Conservation (phyloP, 2,888 invertebrate genomes). For the Lasioglossum pauxillum region DNA sequence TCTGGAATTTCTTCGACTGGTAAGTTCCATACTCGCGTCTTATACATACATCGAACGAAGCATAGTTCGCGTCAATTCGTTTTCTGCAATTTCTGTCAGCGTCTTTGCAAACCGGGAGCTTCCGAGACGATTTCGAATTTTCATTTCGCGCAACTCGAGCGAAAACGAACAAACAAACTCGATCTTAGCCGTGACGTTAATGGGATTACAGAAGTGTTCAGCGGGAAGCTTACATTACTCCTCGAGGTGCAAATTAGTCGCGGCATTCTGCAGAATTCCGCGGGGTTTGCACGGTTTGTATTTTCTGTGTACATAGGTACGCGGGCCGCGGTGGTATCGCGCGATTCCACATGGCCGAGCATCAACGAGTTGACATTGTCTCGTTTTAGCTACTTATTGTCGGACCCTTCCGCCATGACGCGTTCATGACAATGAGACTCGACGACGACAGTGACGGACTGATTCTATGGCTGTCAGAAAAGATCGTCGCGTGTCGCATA, state of each 20-base stretch:
- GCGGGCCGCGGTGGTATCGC: background rate
- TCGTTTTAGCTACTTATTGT: background rate
- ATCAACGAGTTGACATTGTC: background rate
- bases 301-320: background rate
- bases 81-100: background rate
- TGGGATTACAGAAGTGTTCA: slow-evolving; percentile 38
- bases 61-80: background rate
- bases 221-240: slow-evolving; percentile 10
- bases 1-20: slow-evolving; percentile 88
- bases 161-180: slow-evolving; percentile 13
- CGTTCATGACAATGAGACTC: background rate
- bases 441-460: background rate
- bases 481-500: too few species aligned
- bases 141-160: background rate
- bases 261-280: background rate
- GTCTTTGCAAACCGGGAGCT: background rate
- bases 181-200: slow-evolving; percentile 15
- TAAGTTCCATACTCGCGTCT: slow-evolving; percentile 78
- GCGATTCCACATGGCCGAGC: slow-evolving; percentile 3
- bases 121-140: background rate
- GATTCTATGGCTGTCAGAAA: background rate
- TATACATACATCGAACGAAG: background rate
- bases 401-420: background rate
- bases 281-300: background rate
- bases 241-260: background rate